Conservation (phyloP, 2,888 invertebrate species). For the Scaeva pyrastri region DNA sequence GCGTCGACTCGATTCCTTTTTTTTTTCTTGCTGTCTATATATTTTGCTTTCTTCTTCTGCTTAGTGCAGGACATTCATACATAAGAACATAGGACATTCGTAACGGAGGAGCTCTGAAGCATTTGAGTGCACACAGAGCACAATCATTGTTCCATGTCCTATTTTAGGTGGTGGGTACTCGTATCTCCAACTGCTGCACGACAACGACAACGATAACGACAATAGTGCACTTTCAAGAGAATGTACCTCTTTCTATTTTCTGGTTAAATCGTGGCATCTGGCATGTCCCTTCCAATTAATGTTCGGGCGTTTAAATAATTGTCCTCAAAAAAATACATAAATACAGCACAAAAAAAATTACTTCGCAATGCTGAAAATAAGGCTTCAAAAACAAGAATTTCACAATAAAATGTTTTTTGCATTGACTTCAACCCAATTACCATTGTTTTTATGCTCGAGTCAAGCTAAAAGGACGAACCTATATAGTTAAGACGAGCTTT, state of each 20-base stretch:
- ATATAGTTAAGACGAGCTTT: constrained; percentile 1
- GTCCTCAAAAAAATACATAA: background rate
- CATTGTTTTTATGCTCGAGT: constrained; percentile 14
- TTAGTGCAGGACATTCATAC: constrained; percentile 63
- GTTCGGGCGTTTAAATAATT: constrained; percentile 30
- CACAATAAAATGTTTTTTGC: constrained; percentile 8
- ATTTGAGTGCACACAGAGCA: constrained; percentile 62
- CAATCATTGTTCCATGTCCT: constrained; percentile 73
- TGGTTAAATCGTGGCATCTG: constrained; percentile 29
- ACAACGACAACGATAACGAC: constrained; percentile 1
- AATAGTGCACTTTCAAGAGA: constrained; percentile 52
- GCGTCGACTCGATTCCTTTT: constrained; percentile 75
- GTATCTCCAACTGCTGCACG: constrained; percentile 20
- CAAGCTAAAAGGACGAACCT: constrained; percentile 2
- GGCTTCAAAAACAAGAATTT: background rate
- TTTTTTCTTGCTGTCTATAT: constrained; percentile 54
- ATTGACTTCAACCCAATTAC: constrained; percentile 20
- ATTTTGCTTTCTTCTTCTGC: constrained; percentile 62
- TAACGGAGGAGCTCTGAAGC: constrained; percentile 37
- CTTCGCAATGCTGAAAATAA: background rate
- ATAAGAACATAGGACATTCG: constrained; percentile 50
- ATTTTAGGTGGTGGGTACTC: constrained; percentile 45
- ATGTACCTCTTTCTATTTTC: constrained; percentile 18
- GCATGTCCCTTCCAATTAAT: constrained; percentile 40
- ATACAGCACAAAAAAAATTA: background rate